phyloP scores from a whole-genome alignment of 2,797 vertebrate species.

The Morus bassanus region DNA sequence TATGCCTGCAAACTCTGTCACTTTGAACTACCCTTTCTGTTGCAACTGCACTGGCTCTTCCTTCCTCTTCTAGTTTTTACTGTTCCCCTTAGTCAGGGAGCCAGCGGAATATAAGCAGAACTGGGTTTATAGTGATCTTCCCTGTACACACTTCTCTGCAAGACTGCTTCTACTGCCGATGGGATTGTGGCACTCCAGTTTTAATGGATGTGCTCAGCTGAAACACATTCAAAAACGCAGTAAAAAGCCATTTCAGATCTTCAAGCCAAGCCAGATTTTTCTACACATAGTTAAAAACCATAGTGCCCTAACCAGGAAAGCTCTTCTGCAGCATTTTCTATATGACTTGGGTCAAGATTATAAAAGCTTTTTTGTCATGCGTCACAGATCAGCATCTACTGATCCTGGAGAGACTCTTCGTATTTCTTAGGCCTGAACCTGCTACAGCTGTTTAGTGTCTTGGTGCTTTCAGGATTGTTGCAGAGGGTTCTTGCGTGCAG shows the following conservation, averaged over 20 bases:
- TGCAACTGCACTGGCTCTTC: neutral
- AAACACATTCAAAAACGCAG: neutral
- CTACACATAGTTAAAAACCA: neutral
- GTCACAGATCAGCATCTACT: neutral
- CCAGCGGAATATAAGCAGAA: neutral
- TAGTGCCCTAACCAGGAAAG: neutral
- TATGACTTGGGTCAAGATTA: neutral
- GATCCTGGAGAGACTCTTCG: neutral
- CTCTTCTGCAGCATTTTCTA: neutral
- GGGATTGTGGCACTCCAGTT: neutral
- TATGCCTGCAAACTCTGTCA: neutral
- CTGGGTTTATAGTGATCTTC: neutral
- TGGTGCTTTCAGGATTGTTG: neutral
- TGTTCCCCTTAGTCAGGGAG: neutral
- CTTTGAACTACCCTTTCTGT: neutral
- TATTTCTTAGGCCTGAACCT: neutral
- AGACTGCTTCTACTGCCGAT: neutral
- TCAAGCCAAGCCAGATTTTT: neutral
- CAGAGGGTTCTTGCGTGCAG: neutral
- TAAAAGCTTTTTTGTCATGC: neutral
- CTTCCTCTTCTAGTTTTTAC: neutral
- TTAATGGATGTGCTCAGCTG: neutral
- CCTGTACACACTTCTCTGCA: neutral
- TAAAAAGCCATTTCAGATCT: neutral
- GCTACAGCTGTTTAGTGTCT: neutral